Conservation (phyloP, 2,797 vertebrate species). For the Coilia nasus region DNA sequence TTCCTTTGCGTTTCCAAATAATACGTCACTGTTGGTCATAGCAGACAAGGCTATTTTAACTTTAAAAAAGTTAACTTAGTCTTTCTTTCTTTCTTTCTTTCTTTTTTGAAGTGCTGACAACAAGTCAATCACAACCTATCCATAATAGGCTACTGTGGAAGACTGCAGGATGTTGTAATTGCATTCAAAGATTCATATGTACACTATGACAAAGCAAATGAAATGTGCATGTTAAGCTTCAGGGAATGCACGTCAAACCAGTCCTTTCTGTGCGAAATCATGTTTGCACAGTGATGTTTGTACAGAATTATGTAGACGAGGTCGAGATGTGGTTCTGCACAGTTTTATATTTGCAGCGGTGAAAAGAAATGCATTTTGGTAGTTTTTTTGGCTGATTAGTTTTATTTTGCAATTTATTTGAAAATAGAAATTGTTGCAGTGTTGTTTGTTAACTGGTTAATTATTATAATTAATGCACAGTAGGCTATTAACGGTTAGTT, state of each 20-base stretch:
- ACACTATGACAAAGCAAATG: slow-evolving; percentile 48
- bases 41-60: not conserved
- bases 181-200: slow-evolving; percentile 21
- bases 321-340: no score
- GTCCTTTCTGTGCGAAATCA: slow-evolving; percentile 50
- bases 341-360: no score
- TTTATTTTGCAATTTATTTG: not conserved
- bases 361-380: no score
- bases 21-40: not conserved
- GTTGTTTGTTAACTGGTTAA: no score
- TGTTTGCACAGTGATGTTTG: slow-evolving; percentile 57
- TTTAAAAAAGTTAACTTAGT: not conserved
- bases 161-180: not conserved
- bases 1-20: not conserved
- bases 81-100: not conserved
- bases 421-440: no score
- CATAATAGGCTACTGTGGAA: not conserved
- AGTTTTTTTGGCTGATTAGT: not conserved
- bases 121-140: no score
- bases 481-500: no score
- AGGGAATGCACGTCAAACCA: slow-evolving; percentile 73
- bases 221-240: slow-evolving; percentile 47
- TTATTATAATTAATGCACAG: no score
- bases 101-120: not conserved
- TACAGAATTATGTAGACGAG: slow-evolving; percentile 37